Evolutionary conservation across 1,140 invertebrate species (phyloP).

Genomic region (Zaprionus lachaisei): DNA sequence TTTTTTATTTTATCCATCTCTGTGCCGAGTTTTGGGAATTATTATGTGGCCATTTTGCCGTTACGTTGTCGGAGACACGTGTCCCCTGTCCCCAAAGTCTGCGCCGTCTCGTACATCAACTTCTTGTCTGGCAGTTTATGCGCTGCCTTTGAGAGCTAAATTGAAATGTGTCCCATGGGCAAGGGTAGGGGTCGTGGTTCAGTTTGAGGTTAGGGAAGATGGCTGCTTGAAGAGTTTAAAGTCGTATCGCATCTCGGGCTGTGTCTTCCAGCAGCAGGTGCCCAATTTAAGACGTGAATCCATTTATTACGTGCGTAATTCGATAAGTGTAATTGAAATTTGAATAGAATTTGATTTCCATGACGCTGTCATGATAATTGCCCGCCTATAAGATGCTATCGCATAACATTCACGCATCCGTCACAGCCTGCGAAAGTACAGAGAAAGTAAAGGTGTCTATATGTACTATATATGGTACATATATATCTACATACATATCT

Average conservation of each 20-base stretch:
- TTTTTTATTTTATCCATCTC: conserved; percentile 1
- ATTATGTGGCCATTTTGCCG: conserved; percentile 71
- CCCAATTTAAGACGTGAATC: background rate
- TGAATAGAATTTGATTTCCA: conserved; percentile 16
- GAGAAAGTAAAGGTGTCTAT: background rate
- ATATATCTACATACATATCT: background rate
- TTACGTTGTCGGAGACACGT: conserved; percentile 53
- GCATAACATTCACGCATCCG: background rate
- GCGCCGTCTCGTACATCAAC: conserved; percentile 54
- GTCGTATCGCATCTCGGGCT: background rate
- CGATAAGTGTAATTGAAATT: conserved; percentile 42
- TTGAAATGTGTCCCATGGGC: conserved; percentile 72
- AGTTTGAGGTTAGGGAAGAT: background rate
- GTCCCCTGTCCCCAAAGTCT: conserved; percentile 33
- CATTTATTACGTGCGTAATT: conserved; percentile 2
- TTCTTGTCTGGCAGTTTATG: conserved; percentile 64
- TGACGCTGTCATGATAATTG: conserved; percentile 6
- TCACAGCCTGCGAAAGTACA: background rate
- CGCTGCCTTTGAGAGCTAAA: conserved; percentile 65
- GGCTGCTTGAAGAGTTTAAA: conserved; percentile 39
- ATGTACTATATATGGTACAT: background rate
- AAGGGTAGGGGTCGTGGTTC: background rate
- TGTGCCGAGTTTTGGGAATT: conserved; percentile 53
- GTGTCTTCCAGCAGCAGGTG: conserved; percentile 1
- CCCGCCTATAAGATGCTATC: background rate